Percentiles rank a stretch among this genome's conserved stretches.
Evolutionary conservation across 2,888 invertebrate species (phyloP).

Genomic region (Sinelater perroti): DNA sequence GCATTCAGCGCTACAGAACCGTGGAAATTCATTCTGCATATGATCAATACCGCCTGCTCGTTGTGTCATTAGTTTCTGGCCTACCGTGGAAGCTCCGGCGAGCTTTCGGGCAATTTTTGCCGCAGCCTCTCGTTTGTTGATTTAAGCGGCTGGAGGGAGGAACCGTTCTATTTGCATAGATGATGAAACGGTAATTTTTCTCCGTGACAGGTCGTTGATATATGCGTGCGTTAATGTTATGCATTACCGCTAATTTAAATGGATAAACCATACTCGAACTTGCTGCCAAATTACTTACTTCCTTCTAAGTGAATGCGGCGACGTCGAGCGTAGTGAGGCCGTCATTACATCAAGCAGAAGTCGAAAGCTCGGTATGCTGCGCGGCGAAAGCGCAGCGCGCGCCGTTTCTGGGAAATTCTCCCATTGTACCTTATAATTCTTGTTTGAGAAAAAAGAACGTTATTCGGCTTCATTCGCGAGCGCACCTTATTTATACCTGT

Average conservation of each 20-base stretch:
- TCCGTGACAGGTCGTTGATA: conserved; percentile 25
- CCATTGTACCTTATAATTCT: neutral
- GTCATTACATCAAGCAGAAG: too few species aligned
- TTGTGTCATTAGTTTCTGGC: conserved; percentile 15
- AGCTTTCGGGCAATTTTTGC: too few species aligned
- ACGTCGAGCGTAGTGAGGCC: too few species aligned
- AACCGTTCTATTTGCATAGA: conserved; percentile 25
- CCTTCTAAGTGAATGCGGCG: conserved; percentile 11
- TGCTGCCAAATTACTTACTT: conserved; percentile 21
- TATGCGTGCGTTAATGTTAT: conserved; percentile 28
- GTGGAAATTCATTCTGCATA: conserved; percentile 36
- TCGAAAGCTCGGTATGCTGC: too few species aligned
- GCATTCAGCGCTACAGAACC: conserved; percentile 32
- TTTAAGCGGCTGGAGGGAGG: conserved; percentile 18
- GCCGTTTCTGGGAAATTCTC: too few species aligned
- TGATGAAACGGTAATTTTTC: conserved; percentile 31
- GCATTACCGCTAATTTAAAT: conserved; percentile 28
- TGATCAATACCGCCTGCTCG: conserved; percentile 23
- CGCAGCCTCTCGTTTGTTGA: neutral
- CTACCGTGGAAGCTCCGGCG: neutral
- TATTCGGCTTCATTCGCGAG: conserved; percentile 5
- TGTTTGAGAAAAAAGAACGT: neutral
- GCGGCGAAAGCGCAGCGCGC: too few species aligned
- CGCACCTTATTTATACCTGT: conserved; percentile 30
- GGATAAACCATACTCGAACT: conserved; percentile 15